Evolutionary conservation across 2,888 invertebrate species (phyloP).

Genomic region (Toxonevra muliebris): DNA sequence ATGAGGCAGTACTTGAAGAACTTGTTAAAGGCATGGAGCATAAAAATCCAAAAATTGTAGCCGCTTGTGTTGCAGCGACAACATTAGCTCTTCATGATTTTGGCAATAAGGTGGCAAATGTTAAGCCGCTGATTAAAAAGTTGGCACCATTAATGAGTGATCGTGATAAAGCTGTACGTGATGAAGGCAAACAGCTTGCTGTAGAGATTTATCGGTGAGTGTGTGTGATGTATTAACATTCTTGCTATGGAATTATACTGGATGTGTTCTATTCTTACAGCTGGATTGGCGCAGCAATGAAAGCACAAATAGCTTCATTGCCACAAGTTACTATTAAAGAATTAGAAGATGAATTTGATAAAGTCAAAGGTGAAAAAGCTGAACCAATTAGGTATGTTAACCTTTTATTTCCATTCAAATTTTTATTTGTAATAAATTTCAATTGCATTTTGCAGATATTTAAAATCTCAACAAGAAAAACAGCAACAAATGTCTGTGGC

Average conservation of each 20-base stretch:
- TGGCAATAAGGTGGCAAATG: conserved; percentile 88
- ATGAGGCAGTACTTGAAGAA: conserved; percentile 89
- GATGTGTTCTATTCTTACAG: conserved; percentile 62
- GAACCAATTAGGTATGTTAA: conserved; percentile 56
- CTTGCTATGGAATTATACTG: no score
- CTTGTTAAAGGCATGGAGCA: conserved; percentile 92
- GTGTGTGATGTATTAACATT: neutral
- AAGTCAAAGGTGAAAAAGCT: conserved; percentile 66
- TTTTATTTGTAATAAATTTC: neutral
- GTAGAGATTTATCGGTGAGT: conserved; percentile 86
- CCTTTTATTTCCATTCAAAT: neutral
- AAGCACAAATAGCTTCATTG: conserved; percentile 83
- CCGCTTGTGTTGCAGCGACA: conserved; percentile 81
- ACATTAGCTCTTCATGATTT: conserved; percentile 86
- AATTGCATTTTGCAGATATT: conserved; percentile 48
- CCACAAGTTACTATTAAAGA: conserved; percentile 93
- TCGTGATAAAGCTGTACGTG: conserved; percentile 89
- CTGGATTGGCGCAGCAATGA: conserved; percentile 86
- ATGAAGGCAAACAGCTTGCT: conserved; percentile 90
- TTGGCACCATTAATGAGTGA: conserved; percentile 86
- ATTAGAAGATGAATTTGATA: conserved; percentile 87
- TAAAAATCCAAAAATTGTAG: conserved; percentile 95
- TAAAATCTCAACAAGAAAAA: conserved; percentile 65
- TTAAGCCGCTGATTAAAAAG: conserved; percentile 90
- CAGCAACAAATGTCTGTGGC: conserved; percentile 60